Evolutionary conservation across 2,797 vertebrate species (phyloP), one percentile per base, ranked within the genome.

Genomic region (Malurus leucopterus): DNA sequence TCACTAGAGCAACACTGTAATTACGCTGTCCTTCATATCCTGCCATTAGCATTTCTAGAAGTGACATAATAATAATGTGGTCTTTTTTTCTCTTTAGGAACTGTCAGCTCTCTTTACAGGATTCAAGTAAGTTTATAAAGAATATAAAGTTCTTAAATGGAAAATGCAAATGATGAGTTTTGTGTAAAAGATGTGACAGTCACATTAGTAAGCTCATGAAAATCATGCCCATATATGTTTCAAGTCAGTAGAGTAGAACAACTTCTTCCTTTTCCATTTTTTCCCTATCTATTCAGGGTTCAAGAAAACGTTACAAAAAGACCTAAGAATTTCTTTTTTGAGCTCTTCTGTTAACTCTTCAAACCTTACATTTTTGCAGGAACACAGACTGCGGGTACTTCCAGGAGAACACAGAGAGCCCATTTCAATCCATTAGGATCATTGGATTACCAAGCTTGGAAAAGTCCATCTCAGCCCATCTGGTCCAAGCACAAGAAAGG

Each of bases 1-100:
- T 93, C 50, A 14, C 46, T 64, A 65, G 65, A 94, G 61, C 84
- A 93, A 93, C 84, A 92, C 93, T 85, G 10, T 93, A 93, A 95
- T 96, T 94, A 94, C 0, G 43, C 62, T 85, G 88, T 91, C 94
- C 64, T 85, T 96, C 93, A 92, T 58, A 87, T 91, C 93, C 93
- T 86, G 92, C 79, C 84, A 95, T 96, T 96, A 94, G 73, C 68
- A 63, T 95, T 95, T 96, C 93, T 91, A 88, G 81, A 95, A 91
- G 54, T 90, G 90, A 94, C 87, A 94, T 36, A 89, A 88, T 93
- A 95, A 95, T 83, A 92, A 92, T 40, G 70, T 63, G 63, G 73
- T 44, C 38, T 86, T 80, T 88, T 88, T 87, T 83, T 90, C 92
- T 83, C 80, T 95, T 95, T 86, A 69, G 68, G 63, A 95, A 74